Percentiles rank a stretch among this genome's conserved stretches.
Evolutionary conservation across 2,888 invertebrate species (phyloP).

Genomic region (Cancer borealis): DNA sequence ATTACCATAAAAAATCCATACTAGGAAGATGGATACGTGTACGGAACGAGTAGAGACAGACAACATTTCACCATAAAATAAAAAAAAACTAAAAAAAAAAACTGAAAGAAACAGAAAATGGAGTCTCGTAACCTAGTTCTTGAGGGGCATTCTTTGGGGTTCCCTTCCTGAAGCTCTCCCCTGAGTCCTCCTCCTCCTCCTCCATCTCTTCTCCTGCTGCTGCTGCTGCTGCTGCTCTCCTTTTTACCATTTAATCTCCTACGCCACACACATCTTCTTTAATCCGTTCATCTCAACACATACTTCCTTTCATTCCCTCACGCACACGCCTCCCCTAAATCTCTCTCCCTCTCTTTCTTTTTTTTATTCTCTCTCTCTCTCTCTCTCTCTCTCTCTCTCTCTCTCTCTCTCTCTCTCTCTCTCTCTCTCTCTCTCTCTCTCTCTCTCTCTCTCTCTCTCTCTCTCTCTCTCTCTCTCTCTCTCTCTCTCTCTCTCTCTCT

Average conservation of each 20-base stretch:
- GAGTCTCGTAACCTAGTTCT: not conserved
- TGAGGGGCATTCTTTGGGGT: not conserved
- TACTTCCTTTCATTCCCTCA: not conserved
- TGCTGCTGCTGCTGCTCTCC: not conserved
- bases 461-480: not conserved
- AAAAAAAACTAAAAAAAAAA: not conserved
- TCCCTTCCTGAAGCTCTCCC: not conserved
- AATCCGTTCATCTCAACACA: not conserved
- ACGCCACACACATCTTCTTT: not conserved
- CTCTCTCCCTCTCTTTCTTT: not conserved
- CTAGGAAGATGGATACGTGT: not conserved
- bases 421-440: not conserved
- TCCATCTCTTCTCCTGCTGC: no score
- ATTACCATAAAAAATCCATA: not conserved
- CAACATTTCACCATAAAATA: not conserved
- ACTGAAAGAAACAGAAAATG: not conserved
- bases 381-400: not conserved
- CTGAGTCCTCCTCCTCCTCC: not conserved
- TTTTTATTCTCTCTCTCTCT: not conserved
- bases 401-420: not conserved
- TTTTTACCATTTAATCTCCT: not conserved
- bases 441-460: not conserved
- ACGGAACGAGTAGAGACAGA: not conserved
- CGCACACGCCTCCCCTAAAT: not conserved
- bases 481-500: not conserved